phyloP scores from a whole-genome alignment of 2,113 vertebrate species.

The Gallinago jamesoni region DNA sequence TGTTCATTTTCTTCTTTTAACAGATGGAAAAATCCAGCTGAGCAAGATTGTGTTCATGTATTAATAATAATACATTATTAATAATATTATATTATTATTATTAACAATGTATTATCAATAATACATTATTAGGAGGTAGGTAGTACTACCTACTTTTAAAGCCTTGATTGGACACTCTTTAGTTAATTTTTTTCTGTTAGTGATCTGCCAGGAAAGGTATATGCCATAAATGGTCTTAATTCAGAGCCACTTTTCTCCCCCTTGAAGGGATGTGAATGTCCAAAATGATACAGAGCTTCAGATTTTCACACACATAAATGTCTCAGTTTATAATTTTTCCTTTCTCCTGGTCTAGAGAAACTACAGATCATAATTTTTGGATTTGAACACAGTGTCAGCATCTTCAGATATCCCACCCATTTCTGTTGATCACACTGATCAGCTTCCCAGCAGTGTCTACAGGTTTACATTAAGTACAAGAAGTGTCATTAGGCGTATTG shows the following conservation, averaged over 20 bases:
- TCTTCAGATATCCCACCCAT: neutral
- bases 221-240: neutral
- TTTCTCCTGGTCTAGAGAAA: neutral
- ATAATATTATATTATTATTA: neutral
- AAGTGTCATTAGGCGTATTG: neutral
- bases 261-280: neutral
- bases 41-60: neutral
- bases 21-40: neutral
- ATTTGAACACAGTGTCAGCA: neutral
- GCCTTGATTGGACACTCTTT: neutral
- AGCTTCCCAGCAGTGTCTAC: neutral
- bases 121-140: neutral
- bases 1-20: neutral
- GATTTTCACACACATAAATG: fast-evolving
- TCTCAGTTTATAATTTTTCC: neutral
- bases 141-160: neutral
- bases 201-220: neutral
- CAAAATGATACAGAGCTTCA: neutral
- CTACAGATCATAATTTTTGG: neutral
- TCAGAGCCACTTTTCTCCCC: neutral
- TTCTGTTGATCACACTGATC: neutral
- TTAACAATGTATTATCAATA: neutral
- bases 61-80: neutral
- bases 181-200: neutral
- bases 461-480: neutral